Percentiles rank a stretch among this genome's conserved stretches.
These are phyloP conservation scores for Xanthia togata DNA, from an alignment of 2,888 invertebrate species.

Conservation along the genomic window DNA sequence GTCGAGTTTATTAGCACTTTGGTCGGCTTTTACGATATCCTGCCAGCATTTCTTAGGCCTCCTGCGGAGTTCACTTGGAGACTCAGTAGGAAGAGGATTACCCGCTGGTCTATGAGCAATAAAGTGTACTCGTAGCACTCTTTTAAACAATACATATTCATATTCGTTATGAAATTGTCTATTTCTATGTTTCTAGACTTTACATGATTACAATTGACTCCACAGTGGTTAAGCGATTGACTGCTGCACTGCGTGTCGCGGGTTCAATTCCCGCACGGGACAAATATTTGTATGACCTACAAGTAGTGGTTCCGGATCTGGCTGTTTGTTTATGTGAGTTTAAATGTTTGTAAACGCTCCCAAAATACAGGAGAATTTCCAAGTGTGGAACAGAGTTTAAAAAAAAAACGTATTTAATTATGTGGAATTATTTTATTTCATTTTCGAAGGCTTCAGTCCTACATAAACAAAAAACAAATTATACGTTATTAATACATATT, in stretches of 20 bases:
- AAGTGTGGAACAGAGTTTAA: too few species aligned
- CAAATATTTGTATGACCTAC: too few species aligned
- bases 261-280: too few species aligned
- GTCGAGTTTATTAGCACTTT: slow-evolving; percentile 60
- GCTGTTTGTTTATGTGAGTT: too few species aligned
- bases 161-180: not conserved
- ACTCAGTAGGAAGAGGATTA: slow-evolving; percentile 39
- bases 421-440: not conserved
- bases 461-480: not conserved
- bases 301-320: too few species aligned
- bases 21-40: slow-evolving; percentile 54
- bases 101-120: slow-evolving; percentile 23
- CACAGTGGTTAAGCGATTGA: too few species aligned
- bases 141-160: slow-evolving; percentile 18
- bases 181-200: not conserved
- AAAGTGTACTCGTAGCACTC: slow-evolving; percentile 19
- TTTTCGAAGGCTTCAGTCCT: too few species aligned
- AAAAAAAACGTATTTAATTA: too few species aligned
- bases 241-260: too few species aligned
- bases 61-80: slow-evolving; percentile 37
- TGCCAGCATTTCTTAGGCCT: slow-evolving; percentile 48
- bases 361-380: too few species aligned
- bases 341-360: too few species aligned
- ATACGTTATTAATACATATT: not conserved
- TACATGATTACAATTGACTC: not conserved